phyloP scores from a whole-genome alignment of 2,797 vertebrate species.

The Channa striata region DNA sequence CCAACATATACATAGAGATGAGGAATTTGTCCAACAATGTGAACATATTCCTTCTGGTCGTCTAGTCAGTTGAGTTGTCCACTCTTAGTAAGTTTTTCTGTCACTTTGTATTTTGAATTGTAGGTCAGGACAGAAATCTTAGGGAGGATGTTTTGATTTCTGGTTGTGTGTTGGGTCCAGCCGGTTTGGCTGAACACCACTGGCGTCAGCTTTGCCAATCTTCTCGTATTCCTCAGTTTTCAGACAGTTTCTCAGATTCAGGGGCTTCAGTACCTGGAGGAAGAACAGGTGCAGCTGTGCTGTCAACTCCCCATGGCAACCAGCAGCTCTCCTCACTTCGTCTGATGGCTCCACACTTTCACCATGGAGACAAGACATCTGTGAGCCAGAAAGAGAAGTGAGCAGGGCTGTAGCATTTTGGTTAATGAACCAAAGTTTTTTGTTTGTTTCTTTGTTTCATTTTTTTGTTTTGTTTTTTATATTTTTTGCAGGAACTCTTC shows the following conservation, averaged over 20 bases:
- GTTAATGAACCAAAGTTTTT: not conserved
- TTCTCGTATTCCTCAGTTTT: not conserved
- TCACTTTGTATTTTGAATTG: not conserved
- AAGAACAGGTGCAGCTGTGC: not conserved
- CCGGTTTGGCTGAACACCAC: not conserved
- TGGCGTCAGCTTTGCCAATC: not conserved
- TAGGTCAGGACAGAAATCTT: not conserved
- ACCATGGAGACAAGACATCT: not conserved
- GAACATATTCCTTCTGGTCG: not conserved
- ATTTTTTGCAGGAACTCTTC: no score
- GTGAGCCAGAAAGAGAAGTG: not conserved
- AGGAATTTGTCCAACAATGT: not conserved
- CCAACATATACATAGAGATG: not conserved
- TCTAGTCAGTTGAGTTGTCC: not conserved
- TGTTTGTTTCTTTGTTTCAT: no score
- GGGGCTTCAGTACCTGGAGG: not conserved
- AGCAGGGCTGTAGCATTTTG: not conserved
- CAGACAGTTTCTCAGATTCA: not conserved
- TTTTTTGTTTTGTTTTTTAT: no score
- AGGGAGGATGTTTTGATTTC: not conserved
- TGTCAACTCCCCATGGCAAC: not conserved
- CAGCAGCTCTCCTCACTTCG: not conserved
- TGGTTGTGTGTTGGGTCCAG: not conserved
- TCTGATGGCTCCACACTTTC: constrained; percentile 1
- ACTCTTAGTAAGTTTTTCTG: not conserved